A percentile compares a stretch with the other conserved stretches of the same genome.
phyloP scores from a whole-genome alignment of 2,888 invertebrate species.

The Agrotis segetum region DNA sequence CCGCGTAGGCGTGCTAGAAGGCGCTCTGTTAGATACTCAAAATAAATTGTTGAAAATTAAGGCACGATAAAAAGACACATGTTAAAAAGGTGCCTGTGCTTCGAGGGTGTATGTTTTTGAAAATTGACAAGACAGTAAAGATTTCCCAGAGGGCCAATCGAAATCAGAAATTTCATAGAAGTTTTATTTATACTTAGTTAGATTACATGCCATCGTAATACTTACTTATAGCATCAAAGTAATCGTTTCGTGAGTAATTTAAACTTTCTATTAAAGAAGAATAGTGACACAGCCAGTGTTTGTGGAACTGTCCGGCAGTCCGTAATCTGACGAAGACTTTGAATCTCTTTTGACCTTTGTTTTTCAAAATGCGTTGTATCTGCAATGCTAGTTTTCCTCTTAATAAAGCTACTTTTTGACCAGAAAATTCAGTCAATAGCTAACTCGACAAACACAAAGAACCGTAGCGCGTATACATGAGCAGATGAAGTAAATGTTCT shows the following conservation, averaged over 20 bases:
- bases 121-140: neutral
- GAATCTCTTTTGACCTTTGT: no score
- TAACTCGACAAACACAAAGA: slow-evolving; percentile 15
- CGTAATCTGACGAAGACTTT: neutral
- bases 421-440: neutral
- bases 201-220: neutral
- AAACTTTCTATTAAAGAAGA: neutral
- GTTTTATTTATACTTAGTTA: no score
- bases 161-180: neutral
- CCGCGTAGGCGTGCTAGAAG: neutral
- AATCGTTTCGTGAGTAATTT: neutral
- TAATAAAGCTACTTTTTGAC: neutral
- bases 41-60: neutral
- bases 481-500: slow-evolving; percentile 5
- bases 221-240: neutral
- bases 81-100: neutral
- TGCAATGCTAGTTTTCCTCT: no score
- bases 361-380: no score
- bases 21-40: slow-evolving; percentile 1
- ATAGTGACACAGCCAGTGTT: neutral
- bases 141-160: no score
- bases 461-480: neutral
- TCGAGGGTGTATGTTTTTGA: neutral
- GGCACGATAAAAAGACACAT: slow-evolving; percentile 1
- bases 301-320: neutral